A percentile compares a stretch with the other conserved stretches of the same genome.
These are phyloP conservation scores for Therioaphis trifolii DNA, from an alignment of 2,888 invertebrate genomes.

Conservation along the genomic window DNA sequence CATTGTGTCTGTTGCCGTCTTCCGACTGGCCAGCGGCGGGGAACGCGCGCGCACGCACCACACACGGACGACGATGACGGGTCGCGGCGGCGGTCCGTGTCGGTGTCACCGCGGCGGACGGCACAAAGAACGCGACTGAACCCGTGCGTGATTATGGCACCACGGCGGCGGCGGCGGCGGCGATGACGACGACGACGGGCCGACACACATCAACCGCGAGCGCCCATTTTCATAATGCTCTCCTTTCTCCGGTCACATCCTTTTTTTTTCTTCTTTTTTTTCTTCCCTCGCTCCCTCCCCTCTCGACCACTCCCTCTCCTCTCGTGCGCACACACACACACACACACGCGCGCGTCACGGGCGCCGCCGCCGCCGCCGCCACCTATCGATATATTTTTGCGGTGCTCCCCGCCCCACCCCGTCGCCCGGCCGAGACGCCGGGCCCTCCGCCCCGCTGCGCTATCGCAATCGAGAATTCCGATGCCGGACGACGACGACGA, in stretches of 20 bases:
- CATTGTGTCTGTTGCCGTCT: slow-evolving; percentile 5
- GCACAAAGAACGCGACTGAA: background rate
- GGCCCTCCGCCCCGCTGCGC: background rate
- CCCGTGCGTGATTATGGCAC: no score
- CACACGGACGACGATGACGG: no score
- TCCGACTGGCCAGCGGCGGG: background rate
- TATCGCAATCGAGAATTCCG: slow-evolving; percentile 1
- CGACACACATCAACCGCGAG: slow-evolving; percentile 37
- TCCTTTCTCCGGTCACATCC: slow-evolving; percentile 36
- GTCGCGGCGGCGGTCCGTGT: no score
- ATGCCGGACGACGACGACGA: background rate
- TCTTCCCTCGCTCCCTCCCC: slow-evolving; percentile 14
- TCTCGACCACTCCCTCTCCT: background rate
- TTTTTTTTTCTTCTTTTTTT: slow-evolving; percentile 40
- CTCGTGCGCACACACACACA: background rate
- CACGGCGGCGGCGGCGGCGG: slow-evolving; percentile 23
- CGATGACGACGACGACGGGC: background rate
- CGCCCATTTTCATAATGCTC: slow-evolving; percentile 46
- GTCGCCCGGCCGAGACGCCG: background rate
- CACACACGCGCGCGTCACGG: slow-evolving; percentile 19
- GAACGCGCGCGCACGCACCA: background rate
- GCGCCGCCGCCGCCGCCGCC: slow-evolving; percentile 21
- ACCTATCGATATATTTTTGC: slow-evolving; percentile 37
- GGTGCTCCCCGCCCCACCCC: background rate
- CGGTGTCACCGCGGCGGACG: background rate